Base-by-base conservation (phyloP, 2,113 vertebrate genomes). In the Chinchilla lanigera region DNA sequence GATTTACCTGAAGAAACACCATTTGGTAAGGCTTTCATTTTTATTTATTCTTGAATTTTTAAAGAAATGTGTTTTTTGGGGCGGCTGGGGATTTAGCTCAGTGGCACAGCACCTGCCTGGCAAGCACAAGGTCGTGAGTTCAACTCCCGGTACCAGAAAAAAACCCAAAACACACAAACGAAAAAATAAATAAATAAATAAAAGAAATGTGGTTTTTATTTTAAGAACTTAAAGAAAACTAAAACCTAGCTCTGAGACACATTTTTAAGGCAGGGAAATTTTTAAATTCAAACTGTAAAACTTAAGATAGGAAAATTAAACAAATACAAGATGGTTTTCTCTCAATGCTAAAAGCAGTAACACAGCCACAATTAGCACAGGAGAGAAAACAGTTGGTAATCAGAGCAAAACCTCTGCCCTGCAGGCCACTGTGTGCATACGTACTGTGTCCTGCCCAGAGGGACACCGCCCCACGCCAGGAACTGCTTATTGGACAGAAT, bases 401-500 rank as follows among this genome's bases (percentile, higher is more conserved):
- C 30, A 69, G 13, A 95, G 3, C 86, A 90, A 52, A 92, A 54
- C 54, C 56, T 50, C 41, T 58, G 69, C 35, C 22, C 28, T 60
- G 13, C 54, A 19, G 38, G 17, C 19, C n/a, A 12, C 69, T 35
- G 8, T 50, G 0, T 24, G 90, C 61, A 90, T 98, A 99, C 99
- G 99, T 99, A 99, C 99, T 99, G 98, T 92, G 99, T 99, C 98
- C 99, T 98, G 96, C 99, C 99, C 33, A 99, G 97, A 22, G 98
- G 98, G 73, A 99, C 99, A 26, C 99, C 99, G 98, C 99, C 99
- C 99, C 99, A 99, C 17, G 99, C 98, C 95, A 99, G 93, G 61
- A 99, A 99, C 65, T 99, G 99, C 96, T 99, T 99, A 98, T 99
- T 99, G 93, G 99, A 99, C 16, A 99, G 99, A 96, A 99, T 99